phyloP scores from a whole-genome alignment of 2,888 invertebrate species.

The Plagiodera versicolora region DNA sequence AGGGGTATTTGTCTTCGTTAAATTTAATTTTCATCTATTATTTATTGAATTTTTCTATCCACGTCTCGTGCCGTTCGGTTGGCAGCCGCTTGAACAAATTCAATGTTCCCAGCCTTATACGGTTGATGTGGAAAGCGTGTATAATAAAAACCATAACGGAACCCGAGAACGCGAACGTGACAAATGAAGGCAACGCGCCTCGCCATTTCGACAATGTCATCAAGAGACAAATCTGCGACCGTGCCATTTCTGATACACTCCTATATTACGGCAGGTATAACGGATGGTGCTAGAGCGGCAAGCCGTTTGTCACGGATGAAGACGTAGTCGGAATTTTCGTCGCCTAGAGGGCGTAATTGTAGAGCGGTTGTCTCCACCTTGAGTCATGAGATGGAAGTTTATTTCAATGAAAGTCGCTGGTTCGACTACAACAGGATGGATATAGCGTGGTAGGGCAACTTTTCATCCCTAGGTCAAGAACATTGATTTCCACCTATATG shows the following conservation, averaged over 20 bases:
- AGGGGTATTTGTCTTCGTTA: too few relatives aligned
- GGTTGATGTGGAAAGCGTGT: not conserved
- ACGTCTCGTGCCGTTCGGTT: too few relatives aligned
- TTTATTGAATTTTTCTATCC: too few relatives aligned
- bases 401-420: too few relatives aligned
- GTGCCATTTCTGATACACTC: slow-evolving; percentile 49
- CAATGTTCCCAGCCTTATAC: too few relatives aligned
- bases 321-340: slow-evolving; percentile 29
- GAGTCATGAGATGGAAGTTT: not conserved
- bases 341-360: slow-evolving; percentile 24
- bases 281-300: slow-evolving; percentile 42
- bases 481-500: too few relatives aligned
- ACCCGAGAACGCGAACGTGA: slow-evolving; percentile 7
- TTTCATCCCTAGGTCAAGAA: too few relatives aligned
- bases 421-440: too few relatives aligned
- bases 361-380: not conserved
- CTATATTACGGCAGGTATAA: slow-evolving; percentile 48
- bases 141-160: slow-evolving; percentile 7
- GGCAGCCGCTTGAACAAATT: too few relatives aligned
- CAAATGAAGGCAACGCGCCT: slow-evolving; percentile 11
- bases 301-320: slow-evolving; percentile 50
- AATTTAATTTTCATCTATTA: too few relatives aligned
- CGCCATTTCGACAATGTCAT: slow-evolving; percentile 43
- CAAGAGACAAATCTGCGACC: slow-evolving; percentile 47
- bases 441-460: too few relatives aligned